phyloP scores from a whole-genome alignment of 1,140 invertebrate genomes.

The Octopus bimaculoides region DNA sequence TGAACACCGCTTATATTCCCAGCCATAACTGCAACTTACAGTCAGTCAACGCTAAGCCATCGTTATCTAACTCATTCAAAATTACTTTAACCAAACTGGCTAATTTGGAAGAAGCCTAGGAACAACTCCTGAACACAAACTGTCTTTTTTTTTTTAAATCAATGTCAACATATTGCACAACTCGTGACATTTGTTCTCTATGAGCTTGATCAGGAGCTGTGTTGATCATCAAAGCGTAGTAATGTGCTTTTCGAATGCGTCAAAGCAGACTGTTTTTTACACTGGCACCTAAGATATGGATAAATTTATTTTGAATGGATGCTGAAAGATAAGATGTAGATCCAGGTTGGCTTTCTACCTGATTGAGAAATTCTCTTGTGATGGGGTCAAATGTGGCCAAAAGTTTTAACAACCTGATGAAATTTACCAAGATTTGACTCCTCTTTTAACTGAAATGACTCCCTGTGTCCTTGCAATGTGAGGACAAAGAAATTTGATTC shows the following conservation, averaged over 20 bases:
- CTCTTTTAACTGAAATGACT: conserved; percentile 1
- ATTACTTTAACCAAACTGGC: background rate
- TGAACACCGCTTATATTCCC: background rate
- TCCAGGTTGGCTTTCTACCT: background rate
- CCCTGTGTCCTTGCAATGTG: conserved; percentile 3
- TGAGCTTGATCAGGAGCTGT: background rate
- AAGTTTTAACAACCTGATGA: background rate
- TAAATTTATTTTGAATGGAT: background rate
- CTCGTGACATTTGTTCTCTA: background rate
- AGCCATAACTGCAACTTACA: background rate
- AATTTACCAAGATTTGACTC: background rate
- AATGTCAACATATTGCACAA: background rate
- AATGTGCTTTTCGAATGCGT: background rate
- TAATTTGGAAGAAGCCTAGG: background rate
- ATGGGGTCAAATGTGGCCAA: background rate
- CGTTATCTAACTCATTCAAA: background rate
- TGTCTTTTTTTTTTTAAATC: conserved; percentile 4
- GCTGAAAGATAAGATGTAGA: conserved; percentile 3
- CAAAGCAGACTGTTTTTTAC: background rate
- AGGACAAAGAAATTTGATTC: background rate
- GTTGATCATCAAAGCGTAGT: background rate
- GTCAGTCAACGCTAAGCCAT: background rate
- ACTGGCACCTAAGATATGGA: background rate
- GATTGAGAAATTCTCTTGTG: background rate
- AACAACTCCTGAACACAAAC: background rate